Conservation (phyloP, 2,113 vertebrate species). For the Theropithecus gelada region DNA sequence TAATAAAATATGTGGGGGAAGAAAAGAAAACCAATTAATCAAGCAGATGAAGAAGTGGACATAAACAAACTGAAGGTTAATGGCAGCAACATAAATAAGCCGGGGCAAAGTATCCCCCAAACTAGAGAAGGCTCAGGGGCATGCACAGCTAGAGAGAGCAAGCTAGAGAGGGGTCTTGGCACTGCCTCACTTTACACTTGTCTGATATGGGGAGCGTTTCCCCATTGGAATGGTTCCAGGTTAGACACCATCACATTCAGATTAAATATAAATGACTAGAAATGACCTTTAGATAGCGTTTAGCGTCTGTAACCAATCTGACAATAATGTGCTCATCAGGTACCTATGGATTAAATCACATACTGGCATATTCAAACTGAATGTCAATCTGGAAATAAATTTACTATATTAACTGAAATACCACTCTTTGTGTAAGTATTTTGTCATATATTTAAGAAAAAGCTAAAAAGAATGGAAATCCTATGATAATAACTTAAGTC, state of each 20-base stretch:
- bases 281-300: constrained; percentile 85
- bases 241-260: constrained; percentile 89
- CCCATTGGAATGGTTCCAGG: constrained; percentile 92
- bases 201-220: constrained; percentile 89
- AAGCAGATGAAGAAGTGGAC: constrained; percentile 55
- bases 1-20: neutral
- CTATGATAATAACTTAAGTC: no score
- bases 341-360: no score
- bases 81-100: constrained; percentile 62
- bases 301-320: no score
- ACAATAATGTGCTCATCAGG: no score
- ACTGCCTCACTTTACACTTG: constrained; percentile 90
- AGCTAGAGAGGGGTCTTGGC: no score
- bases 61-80: constrained; percentile 19
- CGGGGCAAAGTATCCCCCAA: constrained; percentile 18
- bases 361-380: no score
- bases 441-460: no score
- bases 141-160: constrained; percentile 78
- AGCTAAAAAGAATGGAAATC: no score
- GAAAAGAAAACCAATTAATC: neutral
- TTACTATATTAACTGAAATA: no score
- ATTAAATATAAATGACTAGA: no score
- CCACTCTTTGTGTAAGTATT: no score
- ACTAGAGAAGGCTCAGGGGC: constrained; percentile 54
- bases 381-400: no score